Base-by-base conservation (phyloP, 2,888 invertebrate genomes). In the Acleris emargana region DNA sequence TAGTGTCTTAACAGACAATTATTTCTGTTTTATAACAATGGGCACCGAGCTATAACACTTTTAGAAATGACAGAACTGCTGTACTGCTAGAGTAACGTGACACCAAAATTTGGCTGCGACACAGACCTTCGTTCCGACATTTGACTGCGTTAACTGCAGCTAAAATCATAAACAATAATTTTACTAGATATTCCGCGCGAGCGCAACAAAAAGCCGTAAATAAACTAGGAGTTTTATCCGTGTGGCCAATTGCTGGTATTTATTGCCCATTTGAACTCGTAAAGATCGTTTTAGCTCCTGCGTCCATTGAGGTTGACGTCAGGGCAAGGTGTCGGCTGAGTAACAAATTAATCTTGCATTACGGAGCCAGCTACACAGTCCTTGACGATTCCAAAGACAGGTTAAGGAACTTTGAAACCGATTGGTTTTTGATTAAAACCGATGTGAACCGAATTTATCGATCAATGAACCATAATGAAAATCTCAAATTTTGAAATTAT, bases 271-370 rank as follows among this genome's bases (percentile, higher is more conserved):
- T 66, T 61, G 66, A 66, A 66, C 60, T 66, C 61, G 66, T 61
- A 66, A 66, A 66, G 66, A 61, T 61, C 66, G 61, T 66, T 66
- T 66, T 66, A 66, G 66, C 61, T 61, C 57, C 64, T 16, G 59
- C 57, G 66, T 52, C 28, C 20, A 9, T 53, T 45, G 49, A 58
- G 22, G 43, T 60, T 61, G 66, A 66, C 66, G 66, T 66, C 66
- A 66, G 54, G 49, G 62, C 57, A 43, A 51, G 50, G 53, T 50
- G 45, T 17, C 7, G 58, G 64, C 45, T 32, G 52, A 59, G 53
- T 42, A 50, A 59, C 58, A 51, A 42, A 50, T 57, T 54, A 54
- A 64, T 54, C 49, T 43, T 50, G 64, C 25, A 54, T n/a, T 17
- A 45, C 45, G 45, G 7, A 17, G 45, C 45, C 7, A 17, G 45